Evolutionary conservation across 2,113 vertebrate species (phyloP), one percentile per base, ranked within the genome.

Genomic region (Phylloscopus trochilus): DNA sequence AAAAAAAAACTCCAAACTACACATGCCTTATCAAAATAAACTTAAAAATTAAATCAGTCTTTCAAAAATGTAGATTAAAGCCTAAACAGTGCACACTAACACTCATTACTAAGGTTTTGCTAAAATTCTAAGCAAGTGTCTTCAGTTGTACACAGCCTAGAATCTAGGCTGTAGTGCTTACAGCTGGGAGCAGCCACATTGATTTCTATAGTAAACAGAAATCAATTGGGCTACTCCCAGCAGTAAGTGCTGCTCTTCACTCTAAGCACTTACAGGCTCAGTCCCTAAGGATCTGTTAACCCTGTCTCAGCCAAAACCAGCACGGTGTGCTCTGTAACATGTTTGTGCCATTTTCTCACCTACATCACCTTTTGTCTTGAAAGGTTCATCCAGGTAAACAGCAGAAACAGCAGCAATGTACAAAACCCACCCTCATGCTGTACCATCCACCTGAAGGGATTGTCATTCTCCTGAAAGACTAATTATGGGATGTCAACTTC

Each of bases 51-150:
- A 41, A 62, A 51, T 77, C 13, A 9, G 17, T 33, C 22, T 27
- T 62, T 41, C 28, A 51, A 62, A 77, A 77, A 27, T 8, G 10
- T 33, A 20, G 46, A 49, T 51, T 9, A 41, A 77, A 33, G 17
- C 35, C 46, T 26, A 21, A 62, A 15, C 22, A 41, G 46, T 51
- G 58, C 46, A 27, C 28, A 41, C 17, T 15, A 41, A 12, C 17
- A 16, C 22, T 51, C 22, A 41, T 62, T 51, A 27, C 46, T 41
- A 51, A 51, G 74, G 35, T 62, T 77, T 62, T 51, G 46, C 28
- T 15, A 4, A 11, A 41, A 51, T 2, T 62, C 16, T 39, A 9
- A 27, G 35, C 0, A 1, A 9, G 22, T 62, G 17, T 26, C 28
- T 11, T 28, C 31, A 22, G 58, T 3, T 62, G 74, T 11, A 33